phyloP scores from a whole-genome alignment of 2,797 vertebrate genomes.

The Poeciliopsis gracilis region DNA sequence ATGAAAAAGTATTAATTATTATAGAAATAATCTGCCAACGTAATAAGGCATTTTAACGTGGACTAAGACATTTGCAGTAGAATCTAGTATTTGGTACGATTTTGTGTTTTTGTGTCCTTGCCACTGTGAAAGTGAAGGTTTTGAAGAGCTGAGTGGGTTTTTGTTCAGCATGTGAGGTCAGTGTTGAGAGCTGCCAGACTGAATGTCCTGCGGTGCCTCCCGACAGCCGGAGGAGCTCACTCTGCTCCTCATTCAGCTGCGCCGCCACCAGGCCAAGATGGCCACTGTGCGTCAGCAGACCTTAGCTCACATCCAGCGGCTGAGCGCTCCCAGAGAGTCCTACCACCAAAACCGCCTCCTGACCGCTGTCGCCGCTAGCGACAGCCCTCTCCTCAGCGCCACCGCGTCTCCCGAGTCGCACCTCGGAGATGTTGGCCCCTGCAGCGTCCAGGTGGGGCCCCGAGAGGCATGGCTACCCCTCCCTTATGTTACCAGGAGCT shows the following conservation, averaged over 20 bases:
- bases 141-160: background rate
- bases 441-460: conserved; percentile 69
- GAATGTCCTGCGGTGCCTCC: conserved; percentile 77
- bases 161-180: conserved; percentile 22
- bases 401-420: conserved; percentile 52
- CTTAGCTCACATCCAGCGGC: conserved; percentile 87
- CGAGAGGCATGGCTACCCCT: conserved; percentile 33
- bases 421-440: conserved; percentile 47
- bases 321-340: conserved; percentile 84
- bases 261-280: conserved; percentile 94
- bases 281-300: conserved; percentile 88
- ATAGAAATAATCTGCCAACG: no score
- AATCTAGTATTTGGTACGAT: no score
- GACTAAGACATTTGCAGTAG: no score
- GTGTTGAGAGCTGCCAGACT: conserved; percentile 26
- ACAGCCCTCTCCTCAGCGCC: conserved; percentile 60
- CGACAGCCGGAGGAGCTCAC: conserved; percentile 95
- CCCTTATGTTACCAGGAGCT: conserved; percentile 27
- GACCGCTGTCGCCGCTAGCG: conserved; percentile 37
- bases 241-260: conserved; percentile 94
- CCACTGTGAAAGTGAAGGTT: conserved; percentile 1
- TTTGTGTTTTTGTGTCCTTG: background rate
- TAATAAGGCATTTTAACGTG: no score
- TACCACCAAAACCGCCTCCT: conserved; percentile 64
- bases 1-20: no score